Percentiles rank a stretch among this genome's conserved stretches.
Evolutionary conservation across 2,797 vertebrate species (phyloP).

Genomic region (Scyliorhinus canicula): DNA sequence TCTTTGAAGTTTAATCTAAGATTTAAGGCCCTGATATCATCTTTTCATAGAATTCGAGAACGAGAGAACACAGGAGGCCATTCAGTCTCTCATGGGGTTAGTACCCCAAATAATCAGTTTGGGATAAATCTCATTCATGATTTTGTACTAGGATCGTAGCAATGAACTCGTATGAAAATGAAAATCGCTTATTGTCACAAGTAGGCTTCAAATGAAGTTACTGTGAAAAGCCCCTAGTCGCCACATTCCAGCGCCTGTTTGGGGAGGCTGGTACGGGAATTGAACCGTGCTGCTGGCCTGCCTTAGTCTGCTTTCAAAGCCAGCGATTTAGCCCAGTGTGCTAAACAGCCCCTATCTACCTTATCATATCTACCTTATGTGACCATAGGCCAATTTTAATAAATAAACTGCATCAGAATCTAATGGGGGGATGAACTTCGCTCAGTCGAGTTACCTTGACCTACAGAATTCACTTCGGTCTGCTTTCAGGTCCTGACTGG

Average conservation of each 20-base stretch:
- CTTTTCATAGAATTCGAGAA: not conserved
- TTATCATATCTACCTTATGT: too few relatives aligned
- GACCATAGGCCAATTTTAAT: not conserved
- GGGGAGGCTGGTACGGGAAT: too few relatives aligned
- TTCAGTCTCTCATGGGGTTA: not conserved
- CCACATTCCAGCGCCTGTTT: too few relatives aligned
- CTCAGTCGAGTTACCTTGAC: not conserved
- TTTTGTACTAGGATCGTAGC: not conserved
- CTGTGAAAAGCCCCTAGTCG: too few relatives aligned
- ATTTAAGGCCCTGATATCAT: not conserved
- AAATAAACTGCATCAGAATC: not conserved
- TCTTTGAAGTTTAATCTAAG: not conserved
- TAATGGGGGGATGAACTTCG: not conserved
- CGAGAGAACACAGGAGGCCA: not conserved
- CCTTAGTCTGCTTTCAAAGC: too few relatives aligned
- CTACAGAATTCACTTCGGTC: not conserved
- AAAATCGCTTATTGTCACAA: too few relatives aligned
- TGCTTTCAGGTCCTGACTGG: too few relatives aligned
- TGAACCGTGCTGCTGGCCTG: too few relatives aligned
- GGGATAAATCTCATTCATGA: not conserved
- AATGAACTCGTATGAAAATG: not conserved
- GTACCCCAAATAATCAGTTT: not conserved
- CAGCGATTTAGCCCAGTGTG: too few relatives aligned
- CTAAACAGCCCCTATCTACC: too few relatives aligned
- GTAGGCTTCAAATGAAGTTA: too few relatives aligned